Evolutionary conservation across 30 jellyfish, hydroid and myxozoan genomes (phyloP).

Genomic region (Sanderia malayensis): DNA sequence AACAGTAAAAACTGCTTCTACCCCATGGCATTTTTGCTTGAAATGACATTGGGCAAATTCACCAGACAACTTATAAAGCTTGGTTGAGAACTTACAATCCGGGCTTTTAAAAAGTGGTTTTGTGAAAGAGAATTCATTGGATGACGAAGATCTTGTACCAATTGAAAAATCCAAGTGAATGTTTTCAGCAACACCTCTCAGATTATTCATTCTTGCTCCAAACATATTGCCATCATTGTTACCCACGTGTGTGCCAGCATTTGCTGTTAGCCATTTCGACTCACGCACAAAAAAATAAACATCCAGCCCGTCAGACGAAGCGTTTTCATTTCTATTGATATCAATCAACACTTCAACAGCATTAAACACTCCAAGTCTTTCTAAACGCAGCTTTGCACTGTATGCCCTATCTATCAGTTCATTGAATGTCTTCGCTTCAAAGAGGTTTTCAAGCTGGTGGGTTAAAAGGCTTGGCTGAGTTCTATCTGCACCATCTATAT

Average conservation of each 20-base stretch:
- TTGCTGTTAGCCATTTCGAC: constrained; percentile 57
- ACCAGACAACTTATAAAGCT: constrained; percentile 38
- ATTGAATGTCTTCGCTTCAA: constrained; percentile 74
- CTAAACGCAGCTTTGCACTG: constrained; percentile 73
- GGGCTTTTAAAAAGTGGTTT: constrained; percentile 76
- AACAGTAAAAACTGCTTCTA: constrained; percentile 48
- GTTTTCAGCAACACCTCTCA: constrained; percentile 78
- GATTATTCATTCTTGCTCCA: constrained; percentile 67
- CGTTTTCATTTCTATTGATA: constrained; percentile 55
- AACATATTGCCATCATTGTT: constrained; percentile 91
- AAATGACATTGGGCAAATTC: constrained; percentile 63
- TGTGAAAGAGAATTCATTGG: constrained; percentile 63
- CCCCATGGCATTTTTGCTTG: constrained; percentile 72
- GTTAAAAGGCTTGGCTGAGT: constrained; percentile 67
- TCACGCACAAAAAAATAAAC: constrained; percentile 78
- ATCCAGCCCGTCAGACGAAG: constrained; percentile 75
- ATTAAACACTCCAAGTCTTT: constrained; percentile 80
- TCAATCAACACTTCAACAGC: constrained; percentile 90
- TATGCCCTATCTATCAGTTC: constrained; percentile 73
- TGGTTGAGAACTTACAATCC: constrained; percentile 63
- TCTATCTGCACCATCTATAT: constrained; percentile 78
- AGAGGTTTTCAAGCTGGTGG: constrained; percentile 54
- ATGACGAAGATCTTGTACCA: constrained; percentile 85
- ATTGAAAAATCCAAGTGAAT: constrained; percentile 56
- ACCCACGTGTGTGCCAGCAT: constrained; percentile 89